Base-by-base conservation (phyloP, 2,113 vertebrate genomes). In the Sinocyclocheilus anshuiensis region DNA sequence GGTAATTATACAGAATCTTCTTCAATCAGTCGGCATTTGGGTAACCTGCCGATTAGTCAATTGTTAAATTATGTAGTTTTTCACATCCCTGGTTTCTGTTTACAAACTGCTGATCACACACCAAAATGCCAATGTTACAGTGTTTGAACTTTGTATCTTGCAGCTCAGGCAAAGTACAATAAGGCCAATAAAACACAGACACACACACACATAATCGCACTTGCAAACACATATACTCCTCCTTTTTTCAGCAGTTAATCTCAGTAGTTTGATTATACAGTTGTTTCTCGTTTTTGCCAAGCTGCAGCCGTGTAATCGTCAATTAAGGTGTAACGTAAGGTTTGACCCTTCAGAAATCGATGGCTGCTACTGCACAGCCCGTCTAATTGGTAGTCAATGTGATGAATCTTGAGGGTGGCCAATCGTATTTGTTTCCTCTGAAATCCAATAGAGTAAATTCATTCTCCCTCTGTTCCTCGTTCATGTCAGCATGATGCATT, bases 371-470 rank as follows among this genome's bases (percentile, higher is more conserved):
- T 33, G 29, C 29, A 33, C 29, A 33, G 29, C 65, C 24, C 39
- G 36, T 79, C 57, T 88, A 84, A 87, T 86, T 89, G 76, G 84
- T 74, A 42, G 83, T 84, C 26, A 24, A 26, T 65, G 88, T 86
- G 85, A 87, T 89, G 63, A 84, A 86, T 89, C 88, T 87, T 36
- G 10, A 20, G 61, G 81, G 83, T 59, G 86, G 71, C 29, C 79
- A 78, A 75, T 86, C 72, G 59, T 87, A 84, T 89, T 86, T 84
- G 74, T 85, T 81, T 85, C 84, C 71, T 50, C 59, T 57, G 53
- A 80, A 90, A 87, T 89, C 87, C 90, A 87, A 85, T 88, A 55
- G 87, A 87, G 86, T 89, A 84, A 87, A 87, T 69, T 79, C 65
- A 33, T 81, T 55, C 15, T 84, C 22, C 75, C 24, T 26, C 48